A percentile compares a stretch with the other conserved stretches of the same genome.
Evolutionary conservation across 2,797 vertebrate species (phyloP).

Genomic region (Silurus aristotelis): DNA sequence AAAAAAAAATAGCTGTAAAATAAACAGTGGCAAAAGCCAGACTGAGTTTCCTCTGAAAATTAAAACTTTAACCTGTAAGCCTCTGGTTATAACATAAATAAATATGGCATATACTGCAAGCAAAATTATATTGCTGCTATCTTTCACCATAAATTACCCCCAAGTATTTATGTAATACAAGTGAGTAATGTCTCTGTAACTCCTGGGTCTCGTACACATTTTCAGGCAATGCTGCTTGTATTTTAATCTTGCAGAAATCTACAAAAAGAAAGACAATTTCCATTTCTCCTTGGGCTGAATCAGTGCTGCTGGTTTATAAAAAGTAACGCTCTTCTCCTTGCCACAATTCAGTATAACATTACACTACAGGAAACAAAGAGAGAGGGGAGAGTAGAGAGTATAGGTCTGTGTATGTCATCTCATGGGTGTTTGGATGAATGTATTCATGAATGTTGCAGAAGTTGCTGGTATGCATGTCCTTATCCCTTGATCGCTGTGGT

Average conservation of each 20-base stretch:
- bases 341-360: conserved; percentile 28
- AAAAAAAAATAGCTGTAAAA: background rate
- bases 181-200: background rate
- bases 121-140: background rate
- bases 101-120: background rate
- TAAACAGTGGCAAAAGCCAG: conserved; percentile 36
- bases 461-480: conserved; percentile 18
- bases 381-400: background rate
- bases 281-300: conserved; percentile 41
- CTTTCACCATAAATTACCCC: background rate
- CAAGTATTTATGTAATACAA: background rate
- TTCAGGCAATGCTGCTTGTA: conserved; percentile 29
- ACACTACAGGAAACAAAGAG: conserved; percentile 7
- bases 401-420: conserved; percentile 20
- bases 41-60: conserved; percentile 37
- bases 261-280: conserved; percentile 37
- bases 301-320: conserved; percentile 18
- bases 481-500: conserved; percentile 9
- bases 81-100: conserved; percentile 4
- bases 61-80: conserved; percentile 19
- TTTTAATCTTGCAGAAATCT: conserved; percentile 49
- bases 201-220: conserved; percentile 29
- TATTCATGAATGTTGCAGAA: conserved; percentile 25
- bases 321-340: conserved; percentile 14
- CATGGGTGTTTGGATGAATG: conserved; percentile 13